Evolutionary conservation across 2,797 vertebrate species (phyloP), one percentile per base, ranked within the genome.

Genomic region (Oreochromis grahami): DNA sequence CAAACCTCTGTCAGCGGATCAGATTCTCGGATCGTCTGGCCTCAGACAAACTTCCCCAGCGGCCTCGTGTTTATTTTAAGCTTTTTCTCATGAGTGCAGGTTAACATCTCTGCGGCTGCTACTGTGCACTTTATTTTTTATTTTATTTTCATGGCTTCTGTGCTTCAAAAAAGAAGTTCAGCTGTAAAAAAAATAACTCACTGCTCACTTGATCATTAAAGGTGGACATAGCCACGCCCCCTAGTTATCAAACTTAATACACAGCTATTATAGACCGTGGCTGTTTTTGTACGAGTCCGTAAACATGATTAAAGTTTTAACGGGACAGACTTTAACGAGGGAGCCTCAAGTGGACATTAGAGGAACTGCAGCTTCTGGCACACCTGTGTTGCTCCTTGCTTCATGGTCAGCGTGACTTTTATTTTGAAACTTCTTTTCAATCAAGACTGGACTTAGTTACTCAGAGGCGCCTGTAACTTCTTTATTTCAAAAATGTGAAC

Each of bases 321-420:
- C 1, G 0, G 36, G 63, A 68, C 7, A 15, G 13, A 68, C n/a
- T 43, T 26, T 26, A 26, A 26, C 26, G 26, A 26, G 26, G 0
- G 3, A 24, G 2, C 63, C 65, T 43, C 38, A 2, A 0, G 65
- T 45, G 65, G 65, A 70, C 41, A 45, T 7, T 17, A 70, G 41
- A 70, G 65, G 41, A 70, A 70, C 65, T 45, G 65, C 41, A 45
- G 65, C 21, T 70, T 26, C 10, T 68, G 36, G 9, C 21, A 43
- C 8, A 1, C 63, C 63, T 26, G 38, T 0, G 13, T 43, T 43
- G 2, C 1, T 21, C 1, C 2, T 21, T 65, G 11, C 60, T 38
- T 38, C 10, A 38, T 38, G 19, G 7, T 38, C 34, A 21, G 58
- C 3, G 21, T 43, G n/a, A 43, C 38, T 70, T 70, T 45, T 15